These are phyloP conservation scores for Rachycentron canadum DNA, from an alignment of 2,797 vertebrate species.

Conservation along the genomic window DNA sequence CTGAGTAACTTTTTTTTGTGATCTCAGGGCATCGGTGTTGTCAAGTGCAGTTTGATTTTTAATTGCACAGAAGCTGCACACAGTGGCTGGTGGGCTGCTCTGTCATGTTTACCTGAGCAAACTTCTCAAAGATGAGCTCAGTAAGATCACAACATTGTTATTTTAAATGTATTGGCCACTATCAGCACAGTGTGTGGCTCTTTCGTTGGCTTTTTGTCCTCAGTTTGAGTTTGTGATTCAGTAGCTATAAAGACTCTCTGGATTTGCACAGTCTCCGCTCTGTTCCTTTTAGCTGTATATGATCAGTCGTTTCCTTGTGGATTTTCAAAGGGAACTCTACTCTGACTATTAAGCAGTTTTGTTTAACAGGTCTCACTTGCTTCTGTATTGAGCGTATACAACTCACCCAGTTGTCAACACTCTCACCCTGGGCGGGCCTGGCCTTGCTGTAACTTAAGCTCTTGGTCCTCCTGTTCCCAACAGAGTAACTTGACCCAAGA, in stretches of 20 bases:
- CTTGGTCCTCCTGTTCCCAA: slow-evolving; percentile 70
- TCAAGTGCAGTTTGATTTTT: background rate
- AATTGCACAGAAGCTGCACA: background rate
- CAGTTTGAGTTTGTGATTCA: background rate
- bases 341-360: slow-evolving; percentile 13
- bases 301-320: background rate
- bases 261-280: too few relatives aligned
- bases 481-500: slow-evolving; percentile 80
- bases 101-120: background rate
- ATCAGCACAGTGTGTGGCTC: background rate
- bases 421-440: slow-evolving; percentile 60
- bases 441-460: slow-evolving; percentile 77
- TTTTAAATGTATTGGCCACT: background rate
- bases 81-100: background rate
- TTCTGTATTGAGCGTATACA: slow-evolving; percentile 36
- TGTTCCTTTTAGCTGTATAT: background rate
- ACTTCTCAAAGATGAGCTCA: background rate
- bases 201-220: background rate
- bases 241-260: background rate
- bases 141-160: background rate
- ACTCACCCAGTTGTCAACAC: slow-evolving; percentile 60
- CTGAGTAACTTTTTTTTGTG: background rate
- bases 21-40: background rate
- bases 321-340: slow-evolving; percentile 22
- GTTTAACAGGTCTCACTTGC: slow-evolving; percentile 40